phyloP scores from a whole-genome alignment of 2,113 vertebrate species.

The Xiphorhynchus elegans region DNA sequence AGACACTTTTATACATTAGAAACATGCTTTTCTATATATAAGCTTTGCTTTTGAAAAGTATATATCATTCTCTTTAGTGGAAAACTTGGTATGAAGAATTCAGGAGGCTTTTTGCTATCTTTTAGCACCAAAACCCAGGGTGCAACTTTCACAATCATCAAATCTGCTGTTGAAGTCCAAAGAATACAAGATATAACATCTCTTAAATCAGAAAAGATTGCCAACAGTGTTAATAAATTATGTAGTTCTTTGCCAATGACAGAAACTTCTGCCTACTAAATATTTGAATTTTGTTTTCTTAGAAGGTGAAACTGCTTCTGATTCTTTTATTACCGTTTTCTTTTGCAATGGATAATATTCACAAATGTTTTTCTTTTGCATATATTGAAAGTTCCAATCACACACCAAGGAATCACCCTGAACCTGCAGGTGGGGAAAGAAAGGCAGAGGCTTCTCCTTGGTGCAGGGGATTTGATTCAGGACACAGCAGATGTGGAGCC shows the following conservation, averaged over 20 bases:
- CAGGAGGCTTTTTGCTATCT: background rate
- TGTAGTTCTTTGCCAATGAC: background rate
- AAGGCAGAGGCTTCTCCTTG: background rate
- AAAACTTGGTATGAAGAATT: background rate
- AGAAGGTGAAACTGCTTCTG: background rate
- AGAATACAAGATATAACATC: background rate
- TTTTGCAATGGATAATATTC: background rate
- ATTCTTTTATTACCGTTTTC: background rate
- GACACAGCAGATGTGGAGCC: background rate
- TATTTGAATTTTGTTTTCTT: background rate
- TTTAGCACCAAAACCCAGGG: background rate
- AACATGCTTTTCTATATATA: background rate
- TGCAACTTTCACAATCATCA: background rate
- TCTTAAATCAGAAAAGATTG: background rate
- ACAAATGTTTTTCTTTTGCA: background rate
- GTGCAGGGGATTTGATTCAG: background rate
- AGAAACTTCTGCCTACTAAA: background rate
- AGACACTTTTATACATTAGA: background rate
- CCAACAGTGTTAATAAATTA: background rate
- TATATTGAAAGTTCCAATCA: background rate
- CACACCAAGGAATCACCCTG: background rate
- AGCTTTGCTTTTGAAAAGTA: background rate
- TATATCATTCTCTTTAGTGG: background rate
- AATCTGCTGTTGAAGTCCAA: background rate
- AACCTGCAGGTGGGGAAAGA: background rate